Evolutionary conservation across 2,888 invertebrate genomes (phyloP).

Genomic region (Agrotis segetum): DNA sequence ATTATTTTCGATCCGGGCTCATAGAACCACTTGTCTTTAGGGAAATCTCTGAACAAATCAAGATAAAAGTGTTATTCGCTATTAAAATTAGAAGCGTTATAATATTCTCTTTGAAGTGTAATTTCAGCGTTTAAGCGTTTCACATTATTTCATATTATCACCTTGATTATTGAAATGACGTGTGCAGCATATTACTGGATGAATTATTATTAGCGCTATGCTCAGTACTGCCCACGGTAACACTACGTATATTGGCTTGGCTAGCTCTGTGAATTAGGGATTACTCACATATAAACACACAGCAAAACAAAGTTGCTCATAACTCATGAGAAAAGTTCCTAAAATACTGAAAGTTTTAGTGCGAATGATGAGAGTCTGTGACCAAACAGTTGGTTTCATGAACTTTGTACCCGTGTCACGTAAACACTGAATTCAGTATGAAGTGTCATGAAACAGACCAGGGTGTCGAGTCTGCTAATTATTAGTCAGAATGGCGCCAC

Average conservation of each 20-base stretch:
- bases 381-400: slow-evolving; percentile 31
- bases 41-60: too few species aligned
- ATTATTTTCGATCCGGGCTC: too few species aligned
- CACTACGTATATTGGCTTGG: slow-evolving; percentile 58
- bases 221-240: slow-evolving; percentile 60
- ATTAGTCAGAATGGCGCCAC: too few species aligned
- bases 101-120: neutral
- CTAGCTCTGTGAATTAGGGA: slow-evolving; percentile 59
- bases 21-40: too few species aligned
- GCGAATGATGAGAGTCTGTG: slow-evolving; percentile 27
- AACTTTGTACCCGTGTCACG: slow-evolving; percentile 27
- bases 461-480: too few species aligned
- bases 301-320: slow-evolving; percentile 41
- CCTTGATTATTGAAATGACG: slow-evolving; percentile 54
- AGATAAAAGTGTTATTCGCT: neutral
- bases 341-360: slow-evolving; percentile 38
- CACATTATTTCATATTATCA: slow-evolving; percentile 45
- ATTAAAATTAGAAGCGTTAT: neutral
- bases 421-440: slow-evolving; percentile 18
- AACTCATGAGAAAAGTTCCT: slow-evolving; percentile 45
- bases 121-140: slow-evolving; percentile 21
- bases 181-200: slow-evolving; percentile 47
- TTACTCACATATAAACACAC: slow-evolving; percentile 59
- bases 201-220: slow-evolving; percentile 65
- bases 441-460: slow-evolving; percentile 23